Evolutionary conservation across 2,888 invertebrate genomes (phyloP), one percentile per base, ranked within the genome.

Genomic region (Yponomeuta sedellus): DNA sequence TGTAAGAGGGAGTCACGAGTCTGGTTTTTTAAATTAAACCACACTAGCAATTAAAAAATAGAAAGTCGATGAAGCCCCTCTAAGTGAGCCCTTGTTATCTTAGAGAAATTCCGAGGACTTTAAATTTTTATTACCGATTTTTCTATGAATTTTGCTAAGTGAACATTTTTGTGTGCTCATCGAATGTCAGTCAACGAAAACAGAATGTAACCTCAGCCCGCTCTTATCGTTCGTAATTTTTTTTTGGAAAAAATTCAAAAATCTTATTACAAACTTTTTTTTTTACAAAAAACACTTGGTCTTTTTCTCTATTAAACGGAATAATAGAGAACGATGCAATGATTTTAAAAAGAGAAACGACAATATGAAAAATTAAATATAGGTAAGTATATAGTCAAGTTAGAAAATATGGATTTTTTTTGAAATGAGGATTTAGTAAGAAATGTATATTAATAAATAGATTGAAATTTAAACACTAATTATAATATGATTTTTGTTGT

Each of bases 1-100:
- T 25, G 20, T 59, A 22, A 22, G 11, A 22, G 22, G 4, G 8
- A 59, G 59, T 52, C 59, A 74, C 66, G 80, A 81, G 80, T 73
- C 82, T 68, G 44, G 44, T 52, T 12, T 1, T 66, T 64, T 68
- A 67, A 61, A 68, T 59, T 69, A 68, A 68, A 75, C 75, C 76
- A 68, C 70, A 64, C 66, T 58, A 67, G 70, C 71, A 72, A 74
- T 71, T 52, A 68, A 66, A 74, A 78, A 81, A 83, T 83, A 80
- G 71, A 84, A 86, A 85, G 84, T 83, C 76, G 67, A 75, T 75
- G 64, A 70, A 69, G 73, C 74, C 75, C 78, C 73, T 70, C 78
- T 75, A 81, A 82, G 80, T 83, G 89, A 89, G 89, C 89, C 89
- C 89, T 75, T 66, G 61, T 59, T 12, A 34, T 77, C 81, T 76